Conservation (phyloP, 2,113 vertebrate species). For the Lichenostomus cassidix region DNA sequence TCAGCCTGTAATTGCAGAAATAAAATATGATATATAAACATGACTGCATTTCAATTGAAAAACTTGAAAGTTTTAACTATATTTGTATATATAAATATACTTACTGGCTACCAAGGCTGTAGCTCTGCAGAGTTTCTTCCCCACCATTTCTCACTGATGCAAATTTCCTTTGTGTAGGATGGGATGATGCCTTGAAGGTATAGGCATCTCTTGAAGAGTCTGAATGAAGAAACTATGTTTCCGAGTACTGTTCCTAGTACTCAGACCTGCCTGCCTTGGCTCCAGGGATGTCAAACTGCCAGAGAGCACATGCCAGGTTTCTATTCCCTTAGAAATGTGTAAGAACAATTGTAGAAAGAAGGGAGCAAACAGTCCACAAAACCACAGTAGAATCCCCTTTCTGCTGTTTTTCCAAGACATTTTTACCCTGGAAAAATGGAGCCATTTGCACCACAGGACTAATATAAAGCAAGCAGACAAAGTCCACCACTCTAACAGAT, state of each 20-base stretch:
- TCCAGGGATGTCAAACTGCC: background rate
- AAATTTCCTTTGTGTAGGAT: background rate
- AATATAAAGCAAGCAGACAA: background rate
- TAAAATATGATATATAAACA: background rate
- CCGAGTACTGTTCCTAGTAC: fast-evolving
- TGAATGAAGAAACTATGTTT: background rate
- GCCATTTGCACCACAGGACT: background rate
- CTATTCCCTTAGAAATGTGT: background rate
- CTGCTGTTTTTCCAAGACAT: background rate
- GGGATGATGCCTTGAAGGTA: background rate
- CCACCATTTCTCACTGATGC: background rate
- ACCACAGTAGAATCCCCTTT: background rate
- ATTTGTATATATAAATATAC: background rate
- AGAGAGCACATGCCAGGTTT: background rate
- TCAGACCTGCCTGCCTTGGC: background rate
- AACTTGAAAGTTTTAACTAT: background rate
- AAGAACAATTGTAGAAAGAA: background rate
- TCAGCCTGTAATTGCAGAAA: background rate
- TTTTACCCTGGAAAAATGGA: background rate
- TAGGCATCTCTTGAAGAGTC: background rate
- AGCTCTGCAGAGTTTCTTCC: background rate
- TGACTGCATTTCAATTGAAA: background rate
- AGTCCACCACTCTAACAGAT: background rate
- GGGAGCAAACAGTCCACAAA: background rate
- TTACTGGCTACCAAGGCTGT: background rate